These are phyloP conservation scores for Melinaea marsaeus DNA, from an alignment of 2,888 invertebrate genomes.

Conservation along the genomic window DNA sequence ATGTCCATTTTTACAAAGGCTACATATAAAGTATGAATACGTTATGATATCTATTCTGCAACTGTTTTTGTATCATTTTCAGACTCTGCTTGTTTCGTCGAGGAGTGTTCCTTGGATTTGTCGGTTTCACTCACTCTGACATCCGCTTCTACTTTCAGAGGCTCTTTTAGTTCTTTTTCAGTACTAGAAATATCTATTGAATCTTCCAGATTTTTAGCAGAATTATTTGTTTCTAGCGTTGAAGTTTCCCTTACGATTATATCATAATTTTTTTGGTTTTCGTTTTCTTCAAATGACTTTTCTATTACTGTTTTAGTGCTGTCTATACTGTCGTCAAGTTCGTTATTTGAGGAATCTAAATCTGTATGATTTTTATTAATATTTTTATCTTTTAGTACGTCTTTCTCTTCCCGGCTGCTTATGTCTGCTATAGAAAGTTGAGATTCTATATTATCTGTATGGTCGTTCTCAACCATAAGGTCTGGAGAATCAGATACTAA, in stretches of 20 bases:
- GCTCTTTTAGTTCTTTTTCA: slow-evolving; percentile 50
- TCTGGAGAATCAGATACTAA: slow-evolving; percentile 23
- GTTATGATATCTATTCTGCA: slow-evolving; percentile 11
- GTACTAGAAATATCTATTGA: slow-evolving; percentile 43
- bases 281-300: slow-evolving; percentile 50
- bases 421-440: slow-evolving; percentile 15
- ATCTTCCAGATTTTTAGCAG: slow-evolving; percentile 40
- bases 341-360: slow-evolving; percentile 49
- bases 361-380: slow-evolving; percentile 14
- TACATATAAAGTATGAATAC: slow-evolving; percentile 3
- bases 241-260: slow-evolving; percentile 23
- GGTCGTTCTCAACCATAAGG: slow-evolving; percentile 18
- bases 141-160: slow-evolving; percentile 49
- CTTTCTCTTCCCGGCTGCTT: slow-evolving; percentile 11
- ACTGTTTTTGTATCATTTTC: slow-evolving; percentile 16
- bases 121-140: slow-evolving; percentile 39
- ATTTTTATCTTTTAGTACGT: background rate
- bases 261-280: slow-evolving; percentile 29
- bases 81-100: slow-evolving; percentile 19
- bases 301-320: slow-evolving; percentile 65
- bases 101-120: slow-evolving; percentile 26
- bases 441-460: slow-evolving; percentile 13
- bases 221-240: slow-evolving; percentile 24
- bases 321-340: slow-evolving; percentile 60
- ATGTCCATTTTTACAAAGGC: background rate